Conservation (phyloP, 2,888 invertebrate species). For the Yponomeuta malinellus region DNA sequence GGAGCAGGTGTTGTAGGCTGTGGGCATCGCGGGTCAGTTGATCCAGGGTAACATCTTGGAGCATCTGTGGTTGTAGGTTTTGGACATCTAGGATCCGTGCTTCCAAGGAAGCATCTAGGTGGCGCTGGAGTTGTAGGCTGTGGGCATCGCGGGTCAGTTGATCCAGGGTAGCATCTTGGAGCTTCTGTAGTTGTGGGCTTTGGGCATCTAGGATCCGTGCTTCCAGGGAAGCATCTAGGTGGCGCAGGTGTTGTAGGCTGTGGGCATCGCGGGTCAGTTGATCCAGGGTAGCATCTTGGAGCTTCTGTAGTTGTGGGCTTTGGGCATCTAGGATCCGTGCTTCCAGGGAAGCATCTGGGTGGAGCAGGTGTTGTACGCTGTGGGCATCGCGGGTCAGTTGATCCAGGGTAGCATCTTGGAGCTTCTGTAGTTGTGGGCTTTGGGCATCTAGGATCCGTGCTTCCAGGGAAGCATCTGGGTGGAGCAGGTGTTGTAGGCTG, state of each 20-base stretch:
- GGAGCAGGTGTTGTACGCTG: conserved; percentile 25
- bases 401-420: conserved; percentile 27
- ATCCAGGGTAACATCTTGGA: too few species aligned
- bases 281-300: conserved; percentile 28
- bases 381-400: too few species aligned
- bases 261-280: conserved; percentile 29
- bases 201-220: conserved; percentile 19
- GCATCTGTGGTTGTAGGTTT: too few species aligned
- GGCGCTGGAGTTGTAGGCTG: conserved; percentile 25
- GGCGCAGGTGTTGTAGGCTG: conserved; percentile 26
- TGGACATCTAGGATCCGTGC: too few species aligned
- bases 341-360: conserved; percentile 31
- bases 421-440: neutral
- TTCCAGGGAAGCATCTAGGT: conserved; percentile 26
- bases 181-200: conserved; percentile 15
- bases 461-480: conserved; percentile 34
- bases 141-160: conserved; percentile 29
- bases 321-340: conserved; percentile 23
- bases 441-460: conserved; percentile 33
- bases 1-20: conserved; percentile 19
- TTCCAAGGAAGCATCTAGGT: conserved; percentile 22
- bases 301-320: conserved; percentile 19
- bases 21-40: too few species aligned
- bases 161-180: conserved; percentile 37
- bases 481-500: conserved; percentile 29